These are phyloP conservation scores for Propithecus coquereli DNA, from an alignment of 2,113 vertebrate species.

Conservation along the genomic window DNA sequence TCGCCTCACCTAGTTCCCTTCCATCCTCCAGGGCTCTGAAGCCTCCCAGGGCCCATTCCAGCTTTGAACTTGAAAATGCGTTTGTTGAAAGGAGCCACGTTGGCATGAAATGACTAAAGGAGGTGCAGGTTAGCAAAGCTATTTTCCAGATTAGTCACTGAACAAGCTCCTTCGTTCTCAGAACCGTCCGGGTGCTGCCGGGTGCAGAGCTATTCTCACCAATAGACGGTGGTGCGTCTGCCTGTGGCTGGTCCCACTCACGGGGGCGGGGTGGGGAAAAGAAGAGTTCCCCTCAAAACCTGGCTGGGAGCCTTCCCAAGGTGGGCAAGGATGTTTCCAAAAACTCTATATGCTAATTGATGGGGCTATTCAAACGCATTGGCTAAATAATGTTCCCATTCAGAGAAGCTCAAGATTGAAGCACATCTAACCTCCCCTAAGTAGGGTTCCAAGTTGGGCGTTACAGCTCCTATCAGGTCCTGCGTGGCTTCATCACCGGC, in stretches of 20 bases:
- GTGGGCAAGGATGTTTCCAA: neutral
- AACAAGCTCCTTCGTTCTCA: neutral
- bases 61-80: neutral
- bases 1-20: neutral
- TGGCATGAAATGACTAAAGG: neutral
- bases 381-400: neutral
- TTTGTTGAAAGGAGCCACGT: neutral
- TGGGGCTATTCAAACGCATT: neutral
- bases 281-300: neutral
- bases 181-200: neutral
- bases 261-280: neutral
- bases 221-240: fast-evolving
- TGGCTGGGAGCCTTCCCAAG: neutral
- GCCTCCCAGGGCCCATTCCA: neutral
- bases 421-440: neutral
- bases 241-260: neutral
- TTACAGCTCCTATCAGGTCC: neutral
- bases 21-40: neutral
- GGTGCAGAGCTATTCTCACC: neutral
- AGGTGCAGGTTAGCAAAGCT: neutral
- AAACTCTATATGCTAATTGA: neutral
- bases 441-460: neutral
- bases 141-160: neutral
- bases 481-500: neutral
- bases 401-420: neutral